Evolutionary conservation across 2,888 invertebrate species (phyloP), one percentile per base, ranked within the genome.

Genomic region (Pimpla rufipes): DNA sequence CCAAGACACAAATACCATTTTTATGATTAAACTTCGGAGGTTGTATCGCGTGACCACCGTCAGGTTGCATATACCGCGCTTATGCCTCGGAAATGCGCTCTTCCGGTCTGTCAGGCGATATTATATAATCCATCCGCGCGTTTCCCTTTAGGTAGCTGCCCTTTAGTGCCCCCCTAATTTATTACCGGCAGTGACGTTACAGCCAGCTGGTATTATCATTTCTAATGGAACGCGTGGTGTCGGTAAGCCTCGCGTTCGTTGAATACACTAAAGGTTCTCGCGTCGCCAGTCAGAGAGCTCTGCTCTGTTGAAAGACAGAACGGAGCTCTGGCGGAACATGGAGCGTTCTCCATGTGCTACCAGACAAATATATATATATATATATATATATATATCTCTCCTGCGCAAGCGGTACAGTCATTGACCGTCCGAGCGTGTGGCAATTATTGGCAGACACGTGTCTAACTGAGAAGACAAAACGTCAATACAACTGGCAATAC

Each of bases 281-380:
- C 62, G n/a, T 73, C n/a, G 40, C 18, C 81, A 13, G 83, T 13
- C 47, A 83, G 81, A 80, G 81, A 52, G 80, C 83, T 77, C 83
- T 74, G 67, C 76, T 40, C 21, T 71, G 23, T 21, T 29, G 47
- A 57, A 83, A 70, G 16, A 59, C 13, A n/a, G n/a, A n/a, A n/a
- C n/a, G n/a, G n/a, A n/a, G n/a, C n/a, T n/a, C n/a, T n/a, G n/a
- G n/a, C n/a, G n/a, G n/a, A n/a, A n/a, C n/a, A 29, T 29, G 3
- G 29, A 2, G 29, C 42, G 18, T 42, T 71, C 66, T 45, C 21
- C 50, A 29, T 35, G 59, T 11, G 73, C 35, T 73, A 59, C 47
- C 59, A n/a, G 45, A 45, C 18, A 55, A 47, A 29, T 35, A 10
- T 18, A 45, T 29, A 42, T n/a, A n/a, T n/a, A n/a, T n/a, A n/a